These are phyloP conservation scores for Strigamia transsilvanica DNA, from an alignment of 2,888 invertebrate genomes.

Conservation along the genomic window DNA sequence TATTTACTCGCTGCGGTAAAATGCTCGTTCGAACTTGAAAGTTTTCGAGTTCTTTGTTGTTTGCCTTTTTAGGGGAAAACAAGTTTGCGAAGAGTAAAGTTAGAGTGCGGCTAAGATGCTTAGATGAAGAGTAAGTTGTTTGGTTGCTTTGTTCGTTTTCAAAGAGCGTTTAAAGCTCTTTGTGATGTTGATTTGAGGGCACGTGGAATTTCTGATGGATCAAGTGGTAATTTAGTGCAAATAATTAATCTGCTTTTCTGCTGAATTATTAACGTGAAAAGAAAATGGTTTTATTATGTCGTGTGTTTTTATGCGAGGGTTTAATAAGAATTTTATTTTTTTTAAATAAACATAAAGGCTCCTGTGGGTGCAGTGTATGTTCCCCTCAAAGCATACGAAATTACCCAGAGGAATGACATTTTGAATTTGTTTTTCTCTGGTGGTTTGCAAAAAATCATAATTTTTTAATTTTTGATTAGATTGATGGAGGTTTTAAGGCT, in stretches of 20 bases:
- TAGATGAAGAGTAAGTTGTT: not conserved
- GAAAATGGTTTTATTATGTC: not conserved
- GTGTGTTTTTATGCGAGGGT: not conserved
- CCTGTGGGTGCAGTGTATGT: too few species aligned
- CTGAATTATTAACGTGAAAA: slow-evolving; percentile 5
- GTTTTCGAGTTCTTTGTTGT: not conserved
- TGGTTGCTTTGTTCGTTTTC: slow-evolving; percentile 8
- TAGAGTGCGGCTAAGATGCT: not conserved
- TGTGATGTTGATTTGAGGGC: slow-evolving; percentile 1
- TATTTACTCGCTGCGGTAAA: not conserved
- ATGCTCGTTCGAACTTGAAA: not conserved
- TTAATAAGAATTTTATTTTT: not conserved
- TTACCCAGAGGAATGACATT: too few species aligned
- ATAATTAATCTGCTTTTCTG: not conserved
- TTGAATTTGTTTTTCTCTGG: too few species aligned
- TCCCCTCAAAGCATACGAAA: too few species aligned
- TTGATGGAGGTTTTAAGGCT: too few species aligned
- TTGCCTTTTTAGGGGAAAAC: not conserved
- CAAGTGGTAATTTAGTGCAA: slow-evolving; percentile 26
- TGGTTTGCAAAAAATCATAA: too few species aligned
- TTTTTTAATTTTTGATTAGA: too few species aligned
- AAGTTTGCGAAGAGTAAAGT: not conserved
- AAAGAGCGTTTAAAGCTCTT: slow-evolving; percentile 16
- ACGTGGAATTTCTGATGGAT: not conserved
- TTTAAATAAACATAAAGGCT: not conserved